These are phyloP conservation scores for Dryas iulia DNA, from an alignment of 1,140 invertebrate genomes.

Conservation along the genomic window DNA sequence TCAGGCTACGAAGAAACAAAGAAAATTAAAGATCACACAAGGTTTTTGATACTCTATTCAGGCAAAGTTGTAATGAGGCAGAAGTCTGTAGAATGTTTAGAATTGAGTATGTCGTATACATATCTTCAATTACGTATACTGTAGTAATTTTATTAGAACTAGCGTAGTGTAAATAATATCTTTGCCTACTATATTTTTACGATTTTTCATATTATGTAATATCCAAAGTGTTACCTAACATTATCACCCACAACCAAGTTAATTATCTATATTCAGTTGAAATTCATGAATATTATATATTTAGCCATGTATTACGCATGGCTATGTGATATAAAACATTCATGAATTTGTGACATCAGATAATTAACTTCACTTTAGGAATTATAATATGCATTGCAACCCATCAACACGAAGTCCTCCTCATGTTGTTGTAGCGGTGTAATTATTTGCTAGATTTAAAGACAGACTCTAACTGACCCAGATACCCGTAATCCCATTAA, in stretches of 20 bases:
- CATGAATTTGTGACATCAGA: background rate
- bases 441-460: constrained; percentile 62
- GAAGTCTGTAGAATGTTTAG: background rate
- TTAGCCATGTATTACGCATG: too few species aligned
- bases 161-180: too few species aligned
- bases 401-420: constrained; percentile 31
- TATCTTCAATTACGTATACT: too few species aligned
- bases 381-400: constrained; percentile 32
- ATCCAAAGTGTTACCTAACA: too few species aligned
- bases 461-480: constrained; percentile 48
- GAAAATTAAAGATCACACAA: background rate
- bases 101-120: too few species aligned
- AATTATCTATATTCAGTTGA: too few species aligned
- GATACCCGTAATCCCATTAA: constrained; percentile 54
- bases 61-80: background rate
- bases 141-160: too few species aligned
- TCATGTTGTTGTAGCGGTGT: constrained; percentile 39
- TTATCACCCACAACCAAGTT: too few species aligned
- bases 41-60: background rate
- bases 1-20: background rate
- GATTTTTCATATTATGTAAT: too few species aligned
- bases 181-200: too few species aligned
- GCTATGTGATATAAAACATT: background rate
- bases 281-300: too few species aligned
- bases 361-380: constrained; percentile 47